Evolutionary conservation across 1,140 invertebrate species (phyloP), one percentile per base, ranked within the genome.

Genomic region (Cydia strobilella): DNA sequence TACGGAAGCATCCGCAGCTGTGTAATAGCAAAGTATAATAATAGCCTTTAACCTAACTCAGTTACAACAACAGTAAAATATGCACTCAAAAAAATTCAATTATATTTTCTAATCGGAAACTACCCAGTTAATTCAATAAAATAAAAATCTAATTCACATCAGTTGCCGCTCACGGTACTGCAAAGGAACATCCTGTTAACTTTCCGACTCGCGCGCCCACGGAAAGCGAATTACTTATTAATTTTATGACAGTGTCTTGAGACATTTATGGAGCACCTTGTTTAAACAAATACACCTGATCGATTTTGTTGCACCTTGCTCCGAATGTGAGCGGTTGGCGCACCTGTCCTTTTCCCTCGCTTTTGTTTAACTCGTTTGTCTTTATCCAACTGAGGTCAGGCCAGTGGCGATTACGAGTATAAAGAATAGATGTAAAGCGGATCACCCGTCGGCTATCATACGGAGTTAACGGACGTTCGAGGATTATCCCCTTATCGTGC

Each of bases 211-310:
- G 74, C 45, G 72, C 1, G 72, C 3, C 42, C 59, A 48, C 69
- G 72, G 51, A 77, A 31, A 62, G 71, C 65, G n/a, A 77, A 74
- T 80, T 76, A 77, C 73, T 80, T 76, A 81, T 79, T 81, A 81
- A 82, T 83, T 81, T 81, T 82, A 84, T 77, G 78, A 74, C 72
- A 77, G 80, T 69, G 78, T 84, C 84, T 84, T 79, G 82, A 82
- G 78, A 81, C 78, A 74, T 77, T 76, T 31, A 77, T 35, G 80
- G 73, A 88, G 84, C 89, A 89, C 86, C 90, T 90, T 91, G 87
- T 88, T 80, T 84, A 84, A 86, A 86, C 86, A 89, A 90, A 88
- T 83, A 92, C 90, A 90, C 90, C 90, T 92, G 90, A 92, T 85
- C 88, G 84, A 84, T 86, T 84, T 80, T 74, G 81, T 80, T 80